phyloP scores from a whole-genome alignment of 23 tunicate species.

The Trididemnum clinides region DNA sequence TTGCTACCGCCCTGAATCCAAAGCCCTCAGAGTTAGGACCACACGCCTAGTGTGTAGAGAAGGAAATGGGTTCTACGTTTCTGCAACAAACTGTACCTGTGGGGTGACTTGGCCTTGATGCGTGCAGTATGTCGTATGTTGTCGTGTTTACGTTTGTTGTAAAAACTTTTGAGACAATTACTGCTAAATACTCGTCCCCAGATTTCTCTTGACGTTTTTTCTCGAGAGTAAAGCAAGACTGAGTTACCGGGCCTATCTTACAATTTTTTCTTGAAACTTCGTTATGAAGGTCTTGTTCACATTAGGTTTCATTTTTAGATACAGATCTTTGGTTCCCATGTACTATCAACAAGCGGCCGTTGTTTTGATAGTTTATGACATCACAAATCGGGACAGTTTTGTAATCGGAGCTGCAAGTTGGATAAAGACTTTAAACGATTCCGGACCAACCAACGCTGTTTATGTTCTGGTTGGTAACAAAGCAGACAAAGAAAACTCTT shows the following conservation, averaged over 20 bases:
- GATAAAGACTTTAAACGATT: background rate
- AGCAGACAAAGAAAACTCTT: background rate
- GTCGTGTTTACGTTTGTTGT: background rate
- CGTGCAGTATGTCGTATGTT: no score
- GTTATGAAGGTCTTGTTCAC: no score
- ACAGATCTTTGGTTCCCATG: slow-evolving; percentile 41
- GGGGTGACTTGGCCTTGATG: no score
- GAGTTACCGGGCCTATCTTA: no score
- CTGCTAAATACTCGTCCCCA: background rate
- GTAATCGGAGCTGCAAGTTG: background rate
- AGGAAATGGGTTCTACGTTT: no score
- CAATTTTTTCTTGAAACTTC: background rate
- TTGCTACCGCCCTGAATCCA: no score
- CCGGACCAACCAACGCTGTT: slow-evolving; percentile 22
- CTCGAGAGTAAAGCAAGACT: no score
- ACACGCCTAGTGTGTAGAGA: no score
- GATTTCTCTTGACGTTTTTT: no score
- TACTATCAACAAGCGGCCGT: slow-evolving; percentile 41
- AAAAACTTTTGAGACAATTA: background rate
- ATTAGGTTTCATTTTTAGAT: background rate
- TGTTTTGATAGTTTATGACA: slow-evolving; percentile 26
- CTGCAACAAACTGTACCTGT: no score
- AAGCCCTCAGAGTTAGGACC: no score
- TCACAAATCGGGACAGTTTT: slow-evolving; percentile 26
- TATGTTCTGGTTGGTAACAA: slow-evolving; percentile 44